Conservation (phyloP, 2,797 vertebrate genomes). For the Nothura maculosa region DNA sequence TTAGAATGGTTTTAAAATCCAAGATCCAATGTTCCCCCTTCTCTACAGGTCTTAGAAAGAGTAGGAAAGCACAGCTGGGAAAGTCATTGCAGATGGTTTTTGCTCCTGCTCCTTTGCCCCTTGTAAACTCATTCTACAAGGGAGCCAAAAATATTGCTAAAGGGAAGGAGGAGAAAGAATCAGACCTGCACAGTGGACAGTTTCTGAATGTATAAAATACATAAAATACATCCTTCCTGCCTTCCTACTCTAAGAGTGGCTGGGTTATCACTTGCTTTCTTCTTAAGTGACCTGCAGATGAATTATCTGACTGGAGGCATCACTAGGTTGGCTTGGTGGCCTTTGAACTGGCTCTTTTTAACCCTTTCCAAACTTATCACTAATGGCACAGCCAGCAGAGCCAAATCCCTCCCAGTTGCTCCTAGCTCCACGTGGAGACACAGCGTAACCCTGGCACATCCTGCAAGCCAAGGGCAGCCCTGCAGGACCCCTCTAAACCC, state of each 20-base stretch:
- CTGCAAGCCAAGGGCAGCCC: rapidly evolving
- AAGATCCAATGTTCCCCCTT: neutral
- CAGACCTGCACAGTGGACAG: neutral
- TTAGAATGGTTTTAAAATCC: neutral
- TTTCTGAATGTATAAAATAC: neutral
- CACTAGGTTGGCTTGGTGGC: neutral
- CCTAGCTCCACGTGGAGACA: neutral
- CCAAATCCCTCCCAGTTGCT: neutral
- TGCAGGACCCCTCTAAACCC: neutral
- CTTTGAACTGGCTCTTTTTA: neutral
- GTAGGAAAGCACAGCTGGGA: neutral
- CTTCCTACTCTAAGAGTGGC: neutral
- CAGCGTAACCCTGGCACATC: rapidly evolving
- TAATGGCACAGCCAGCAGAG: neutral
- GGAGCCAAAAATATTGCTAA: neutral
- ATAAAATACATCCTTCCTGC: neutral
- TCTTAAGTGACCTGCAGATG: neutral
- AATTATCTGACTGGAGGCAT: neutral
- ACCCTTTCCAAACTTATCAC: neutral
- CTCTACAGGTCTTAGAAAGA: neutral
- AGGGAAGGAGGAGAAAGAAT: neutral
- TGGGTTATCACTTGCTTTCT: neutral
- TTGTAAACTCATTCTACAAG: neutral
- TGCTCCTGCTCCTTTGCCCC: neutral
- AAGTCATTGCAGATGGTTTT: neutral